Evolutionary conservation across 2,888 invertebrate species (phyloP), one percentile per base, ranked within the genome.

Genomic region (Lepidochrysops patricia): DNA sequence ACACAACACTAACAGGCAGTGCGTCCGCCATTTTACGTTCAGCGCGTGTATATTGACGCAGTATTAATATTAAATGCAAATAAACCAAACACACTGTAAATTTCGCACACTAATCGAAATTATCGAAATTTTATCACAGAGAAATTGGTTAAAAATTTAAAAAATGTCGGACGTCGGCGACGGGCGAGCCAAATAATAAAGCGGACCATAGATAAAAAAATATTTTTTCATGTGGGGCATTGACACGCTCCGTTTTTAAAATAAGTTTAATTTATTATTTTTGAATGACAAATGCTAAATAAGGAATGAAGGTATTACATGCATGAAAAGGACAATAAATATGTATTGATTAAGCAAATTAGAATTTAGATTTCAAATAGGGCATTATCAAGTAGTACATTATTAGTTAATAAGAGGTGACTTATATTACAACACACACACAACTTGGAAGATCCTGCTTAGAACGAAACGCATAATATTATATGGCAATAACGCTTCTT

Each of bases 401-500:
- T 19, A 43, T 43, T 43, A 9, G 23, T 43, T 43, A n/a, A n/a
- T 12, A 9, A 43, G 5, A 35, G 19, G 19, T 23, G 19, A 9
- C 12, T 9, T 19, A 43, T 5, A 43, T 23, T 19, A 19, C 3
- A 43, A 12, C n/a, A n/a, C n/a, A n/a, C n/a, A n/a, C n/a, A n/a
- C n/a, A n/a, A n/a, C n/a, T n/a, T n/a, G 13, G 35, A 19, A 9
- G 25, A 15, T 26, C 34, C 34, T 61, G 67, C 67, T 64, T 77
- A 67, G 68, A 81, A 77, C 66, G 84, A 76, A 87, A 84, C 84
- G 84, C 68, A 70, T 59, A 61, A 67, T n/a, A n/a, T n/a, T n/a
- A n/a, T n/a, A n/a, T 69, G 63, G 65, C 65, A 68, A 27, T 34
- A 67, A 66, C 68, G 70, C 75, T 74, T 69, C 70, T 70, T 66